Evolutionary conservation across 2,888 invertebrate species (phyloP), one percentile per base, ranked within the genome.

Genomic region (Pecten maximus): DNA sequence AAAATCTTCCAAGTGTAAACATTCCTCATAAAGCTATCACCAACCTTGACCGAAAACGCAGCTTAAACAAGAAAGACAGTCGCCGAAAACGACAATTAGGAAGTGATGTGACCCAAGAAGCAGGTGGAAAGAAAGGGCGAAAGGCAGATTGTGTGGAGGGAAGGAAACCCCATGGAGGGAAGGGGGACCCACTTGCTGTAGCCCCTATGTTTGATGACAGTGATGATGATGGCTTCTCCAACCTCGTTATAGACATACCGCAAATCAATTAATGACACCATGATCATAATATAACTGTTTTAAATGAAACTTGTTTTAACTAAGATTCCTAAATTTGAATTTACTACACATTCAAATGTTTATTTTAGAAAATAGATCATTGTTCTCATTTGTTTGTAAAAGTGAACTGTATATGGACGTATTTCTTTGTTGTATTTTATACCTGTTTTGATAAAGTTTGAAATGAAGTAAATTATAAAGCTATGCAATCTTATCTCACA

Each of bases 201-300:
- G 93, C 95, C 8, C 95, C 95, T 0, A 94, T 95, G 94, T 95
- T 95, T 93, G 95, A 95, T 90, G 94, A 94, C 90, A 93, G 93
- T 87, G 95, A 95, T 88, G 95, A 95, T 15, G 94, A 95, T 48
- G 93, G 93, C 39, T 94, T 95, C 91, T 90, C 91, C 40, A 94
- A 93, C 88, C 92, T 95, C 28, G 95, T 95, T 35, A 95, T 95
- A 74, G 95, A 95, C 91, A 94, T 95, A 92, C 94, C 95, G 39
- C 74, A 74, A 35, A 74, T 74, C 74, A 74, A 74, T 74, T 74
- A 74, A 35, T 6, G 12, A 74, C 40, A 54, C 19, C 6, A 35
- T 8, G 15, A 10, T 60, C 23, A 35, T 35, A 2, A 6, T 16
- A 28, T 8, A 3, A 74, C 15, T 74, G 74, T 74, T 74, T 74